Base-by-base conservation (phyloP, 2,888 invertebrate species). In the Phrixothrix hirtus region DNA sequence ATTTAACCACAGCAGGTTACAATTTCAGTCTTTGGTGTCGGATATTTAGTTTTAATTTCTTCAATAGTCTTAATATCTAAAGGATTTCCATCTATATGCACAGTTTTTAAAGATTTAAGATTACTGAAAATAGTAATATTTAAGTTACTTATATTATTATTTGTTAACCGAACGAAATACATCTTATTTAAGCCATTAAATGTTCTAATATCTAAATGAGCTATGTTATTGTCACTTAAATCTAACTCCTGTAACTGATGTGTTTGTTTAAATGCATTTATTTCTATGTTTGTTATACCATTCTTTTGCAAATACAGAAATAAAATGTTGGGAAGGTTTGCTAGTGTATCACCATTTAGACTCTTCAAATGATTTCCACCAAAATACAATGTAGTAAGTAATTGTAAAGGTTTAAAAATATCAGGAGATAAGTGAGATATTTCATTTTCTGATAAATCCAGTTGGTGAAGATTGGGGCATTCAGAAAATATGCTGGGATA, bases 31-130 rank as follows among this genome's bases (percentile, higher is more conserved):
- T 6, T 29, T 9, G 32, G 12, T 13, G 12, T 13, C 4, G 31
- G 32, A 25, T 42, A 42, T 10, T 42, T 42, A 1, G 11, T 7
- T 13, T 32, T 31, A 13, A 42, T 9, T 14, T 21, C 1, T 14
- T 31, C 13, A 2, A 42, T 6, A 13, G 4, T 3, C 3, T 21
- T 7, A 7, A 7, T 3, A 21, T 37, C n/a, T 2, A 53, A n/a
- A 10, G 13, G 26, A 47, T 53, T 53, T 9, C 47, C 43, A 12
- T 47, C 47, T 10, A 53, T 14, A 11, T 4, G 1, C 4, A 53
- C 31, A 32, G 12, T 16, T 15, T 14, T 39, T 16, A 53, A 42
- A 11, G 27, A 15, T 13, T 34, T 25, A 6, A 46, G 10, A 25
- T 42, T 25, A 26, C 37, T 27, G 11, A 53, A 53, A 1, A 30